Base-by-base conservation (phyloP, 2,888 invertebrate species). In the Meiosimyza decipiens region DNA sequence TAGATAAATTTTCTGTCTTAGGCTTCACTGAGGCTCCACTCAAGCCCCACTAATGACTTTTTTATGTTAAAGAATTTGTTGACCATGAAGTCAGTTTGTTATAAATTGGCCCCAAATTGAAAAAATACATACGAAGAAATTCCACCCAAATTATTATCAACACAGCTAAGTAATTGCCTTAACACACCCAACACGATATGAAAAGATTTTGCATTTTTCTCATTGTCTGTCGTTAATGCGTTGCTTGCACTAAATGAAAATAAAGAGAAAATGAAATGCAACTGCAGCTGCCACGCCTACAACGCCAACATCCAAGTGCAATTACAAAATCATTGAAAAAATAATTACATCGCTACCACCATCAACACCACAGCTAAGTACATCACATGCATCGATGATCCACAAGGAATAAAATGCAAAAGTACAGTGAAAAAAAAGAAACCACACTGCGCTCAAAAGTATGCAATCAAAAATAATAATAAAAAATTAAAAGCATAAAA, bases 261-360 rank as follows among this genome's bases (percentile, higher is more conserved):
- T 6, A 57, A 18, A n/a, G 16, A 52, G 6, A 13, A 16, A 11
- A 57, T 1, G 28, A 57, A 57, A 40, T 40, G 6, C 1, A 40
- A 40, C 40, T 40, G 40, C 40, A 40, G 9, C 40, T 40, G 40
- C 40, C 40, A 40, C 40, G 40, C 40, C 40, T 9, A 40, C 40
- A 40, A 40, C 9, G 40, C 9, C 40, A 40, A 9, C 40, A 40
- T 40, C 9, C 40, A 40, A 40, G 18, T 22, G 54, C 40, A 49
- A 62, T 69, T 62, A 62, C 54, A 63, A 59, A 7, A 47, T 47
- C 49, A 57, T 67, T 47, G 65, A 55, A 57, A 67, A 67, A 65
- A 22, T 65, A 67, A 55, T 67, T 57, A 47, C 47, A 55, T 12
- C 47, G 18, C 15, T 13, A 51, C 50, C 28, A 7, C 60, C 6